Evolutionary conservation across 2,797 vertebrate species (phyloP), one percentile per base, ranked within the genome.

Genomic region (Rhinella marina): DNA sequence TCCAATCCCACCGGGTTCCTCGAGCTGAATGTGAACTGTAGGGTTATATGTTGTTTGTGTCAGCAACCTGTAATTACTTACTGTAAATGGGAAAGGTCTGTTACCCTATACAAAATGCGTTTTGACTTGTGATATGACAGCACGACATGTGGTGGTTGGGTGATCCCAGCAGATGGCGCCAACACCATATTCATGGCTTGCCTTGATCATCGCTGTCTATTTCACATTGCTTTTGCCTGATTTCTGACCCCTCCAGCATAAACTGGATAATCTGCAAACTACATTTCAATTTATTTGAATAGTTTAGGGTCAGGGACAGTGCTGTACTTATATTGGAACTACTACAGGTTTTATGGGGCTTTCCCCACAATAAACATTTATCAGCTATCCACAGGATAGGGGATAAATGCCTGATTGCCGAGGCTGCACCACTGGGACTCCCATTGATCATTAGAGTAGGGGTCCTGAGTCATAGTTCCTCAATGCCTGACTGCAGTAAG

Each of bases 21-120:
- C 57, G 61, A 77, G 72, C 83, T 56, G 52, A 9, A n/a, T 89
- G 70, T 82, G 76, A 82, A 83, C 88, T 73, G 72, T 54, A 61
- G 59, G 79, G 50, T 89, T 89, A 85, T 62, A 64, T 77, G 84
- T 77, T 77, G 78, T 82, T 86, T 82, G 61, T 89, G 88, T 83
- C 88, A 83, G 72, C 72, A 52, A n/a, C 52, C 61, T 78, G 13
- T 86, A 86, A 89, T 86, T 79, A 78, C n/a, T 68, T 89, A 86
- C 61, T 52, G 73, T 86, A 89, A 83, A 86, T 89, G 66, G 76
- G 61, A 77, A 56, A 70, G 48, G 84, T n/a, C 72, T 59, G 56
- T 88, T 85, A 75, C 83, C n/a, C 78, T 68, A 70, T 61, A 76
- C 64, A 50, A 48, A 66, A 61, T 32, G 17, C 9, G 59, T 19